phyloP scores from a whole-genome alignment of 2,888 invertebrate species.

The Chalcosyrphus nemorum region DNA sequence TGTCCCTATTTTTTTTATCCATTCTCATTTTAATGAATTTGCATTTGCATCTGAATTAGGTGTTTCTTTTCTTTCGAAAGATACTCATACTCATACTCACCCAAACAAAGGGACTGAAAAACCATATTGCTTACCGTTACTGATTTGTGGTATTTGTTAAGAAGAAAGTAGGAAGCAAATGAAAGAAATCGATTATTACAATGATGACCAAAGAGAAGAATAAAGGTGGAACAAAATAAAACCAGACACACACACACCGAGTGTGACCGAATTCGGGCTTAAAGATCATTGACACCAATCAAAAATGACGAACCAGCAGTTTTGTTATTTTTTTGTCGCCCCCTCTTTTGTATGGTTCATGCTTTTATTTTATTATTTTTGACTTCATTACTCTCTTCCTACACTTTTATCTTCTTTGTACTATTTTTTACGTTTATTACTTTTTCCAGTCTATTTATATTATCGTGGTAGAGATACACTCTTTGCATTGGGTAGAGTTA shows the following conservation, averaged over 20 bases:
- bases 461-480: background rate
- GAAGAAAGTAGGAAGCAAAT: background rate
- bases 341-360: background rate
- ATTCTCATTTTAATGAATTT: background rate
- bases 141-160: background rate
- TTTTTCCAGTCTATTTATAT: conserved; percentile 48
- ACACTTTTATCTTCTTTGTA: background rate
- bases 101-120: background rate
- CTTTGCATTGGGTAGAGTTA: conserved; percentile 16
- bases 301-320: conserved; percentile 43
- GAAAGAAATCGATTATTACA: background rate
- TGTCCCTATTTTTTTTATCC: no score
- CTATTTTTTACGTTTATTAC: conserved; percentile 3
- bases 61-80: conserved; percentile 10
- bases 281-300: conserved; percentile 66
- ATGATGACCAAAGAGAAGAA: conserved; percentile 8
- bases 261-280: conserved; percentile 62
- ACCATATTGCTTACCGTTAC: conserved; percentile 16
- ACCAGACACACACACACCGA: background rate
- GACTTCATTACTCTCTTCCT: background rate
- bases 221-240: background rate
- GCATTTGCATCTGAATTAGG: conserved; percentile 29
- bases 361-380: conserved; percentile 16
- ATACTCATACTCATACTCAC: no score
- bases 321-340: conserved; percentile 9